Evolutionary conservation across 2,888 invertebrate genomes (phyloP).

Genomic region (Caradrina clavipalpis): DNA sequence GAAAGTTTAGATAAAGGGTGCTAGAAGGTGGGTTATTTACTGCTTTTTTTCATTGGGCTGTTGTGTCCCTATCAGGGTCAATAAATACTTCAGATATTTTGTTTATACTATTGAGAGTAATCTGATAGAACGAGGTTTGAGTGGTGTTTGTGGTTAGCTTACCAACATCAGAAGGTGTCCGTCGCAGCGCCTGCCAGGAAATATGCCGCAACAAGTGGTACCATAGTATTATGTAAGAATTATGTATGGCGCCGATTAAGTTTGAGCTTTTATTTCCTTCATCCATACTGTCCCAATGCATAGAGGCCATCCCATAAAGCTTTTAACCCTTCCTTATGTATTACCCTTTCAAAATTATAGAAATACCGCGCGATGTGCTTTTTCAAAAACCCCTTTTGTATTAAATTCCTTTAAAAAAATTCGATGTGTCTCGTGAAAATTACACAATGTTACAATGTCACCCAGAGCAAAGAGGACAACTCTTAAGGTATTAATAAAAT

Average conservation of each 20-base stretch:
- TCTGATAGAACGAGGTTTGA: neutral
- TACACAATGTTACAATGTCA: slow-evolving; percentile 46
- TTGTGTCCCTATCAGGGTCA: too few relatives aligned
- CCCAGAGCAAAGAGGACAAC: slow-evolving; percentile 43
- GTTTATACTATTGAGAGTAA: neutral
- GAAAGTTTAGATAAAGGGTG: neutral
- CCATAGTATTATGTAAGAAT: neutral
- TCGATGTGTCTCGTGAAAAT: slow-evolving; percentile 28
- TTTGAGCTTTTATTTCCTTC: neutral
- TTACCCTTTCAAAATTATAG: too few relatives aligned
- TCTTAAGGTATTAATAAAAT: slow-evolving; percentile 69
- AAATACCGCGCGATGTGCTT: neutral
- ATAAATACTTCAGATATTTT: neutral
- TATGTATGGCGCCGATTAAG: neutral
- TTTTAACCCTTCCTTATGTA: too few relatives aligned
- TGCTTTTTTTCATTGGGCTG: too few relatives aligned
- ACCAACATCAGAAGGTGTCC: neutral
- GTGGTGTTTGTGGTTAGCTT: neutral
- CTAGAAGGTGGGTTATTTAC: neutral
- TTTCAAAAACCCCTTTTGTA: neutral
- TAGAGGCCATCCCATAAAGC: too few relatives aligned
- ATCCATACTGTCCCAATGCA: neutral
- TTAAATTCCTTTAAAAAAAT: slow-evolving; percentile 15
- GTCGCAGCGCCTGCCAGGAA: slow-evolving; percentile 14
- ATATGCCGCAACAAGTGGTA: slow-evolving; percentile 3